Evolutionary conservation across 2,888 invertebrate species (phyloP).

Genomic region (Ceramica pisi): DNA sequence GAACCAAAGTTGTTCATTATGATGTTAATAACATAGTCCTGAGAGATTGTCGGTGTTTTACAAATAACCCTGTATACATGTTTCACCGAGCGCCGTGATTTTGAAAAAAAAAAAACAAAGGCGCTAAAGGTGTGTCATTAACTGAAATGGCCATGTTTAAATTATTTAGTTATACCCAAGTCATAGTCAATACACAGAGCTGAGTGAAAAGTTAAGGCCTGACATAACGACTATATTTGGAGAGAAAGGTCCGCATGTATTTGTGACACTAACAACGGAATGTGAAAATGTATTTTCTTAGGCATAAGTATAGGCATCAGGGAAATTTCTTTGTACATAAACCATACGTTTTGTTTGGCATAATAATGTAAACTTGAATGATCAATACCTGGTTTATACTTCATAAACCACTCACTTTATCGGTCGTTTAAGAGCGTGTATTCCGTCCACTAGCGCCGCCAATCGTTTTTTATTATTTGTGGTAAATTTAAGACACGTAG

Average conservation of each 20-base stretch:
- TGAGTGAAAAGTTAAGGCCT: constrained; percentile 2
- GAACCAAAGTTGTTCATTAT: too few relatives aligned
- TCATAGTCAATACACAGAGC: constrained; percentile 2
- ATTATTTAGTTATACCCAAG: neutral
- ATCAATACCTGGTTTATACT: too few relatives aligned
- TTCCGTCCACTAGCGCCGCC: too few relatives aligned
- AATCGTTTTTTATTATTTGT: too few relatives aligned
- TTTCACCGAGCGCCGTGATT: too few relatives aligned
- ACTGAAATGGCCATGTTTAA: neutral
- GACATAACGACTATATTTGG: constrained; percentile 59
- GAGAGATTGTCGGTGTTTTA: too few relatives aligned
- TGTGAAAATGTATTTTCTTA: constrained; percentile 58
- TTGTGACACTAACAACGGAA: constrained; percentile 44
- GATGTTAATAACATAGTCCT: too few relatives aligned
- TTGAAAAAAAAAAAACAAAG: too few relatives aligned
- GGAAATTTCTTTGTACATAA: constrained; percentile 27
- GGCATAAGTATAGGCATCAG: constrained; percentile 14
- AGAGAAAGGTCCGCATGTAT: constrained; percentile 66
- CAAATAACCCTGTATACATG: too few relatives aligned
- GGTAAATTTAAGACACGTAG: too few relatives aligned
- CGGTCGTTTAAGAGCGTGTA: too few relatives aligned
- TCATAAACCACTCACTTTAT: too few relatives aligned
- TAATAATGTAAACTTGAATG: neutral
- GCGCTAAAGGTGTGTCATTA: neutral
- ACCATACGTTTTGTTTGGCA: constrained; percentile 2